phyloP scores from a whole-genome alignment of 2,888 invertebrate species.

The Nineta flava region DNA sequence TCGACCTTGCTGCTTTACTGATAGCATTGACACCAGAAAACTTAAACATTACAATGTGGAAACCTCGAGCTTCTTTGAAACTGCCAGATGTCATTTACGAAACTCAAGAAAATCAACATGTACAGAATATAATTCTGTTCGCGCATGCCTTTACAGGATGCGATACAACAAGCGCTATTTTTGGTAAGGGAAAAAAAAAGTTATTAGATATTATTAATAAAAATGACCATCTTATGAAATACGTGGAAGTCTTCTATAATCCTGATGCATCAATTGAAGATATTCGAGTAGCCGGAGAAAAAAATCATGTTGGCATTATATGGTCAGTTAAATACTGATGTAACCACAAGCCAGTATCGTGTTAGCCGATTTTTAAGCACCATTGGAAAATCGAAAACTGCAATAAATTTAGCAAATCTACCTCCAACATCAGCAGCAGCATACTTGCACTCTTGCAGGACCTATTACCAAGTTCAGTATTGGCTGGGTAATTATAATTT shows the following conservation, averaged over 20 bases:
- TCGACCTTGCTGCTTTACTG: background rate
- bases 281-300: conserved; percentile 8
- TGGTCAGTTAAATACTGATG: background rate
- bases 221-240: background rate
- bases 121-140: background rate
- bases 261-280: conserved; percentile 1
- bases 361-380: conserved; percentile 3
- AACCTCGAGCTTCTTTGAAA: background rate
- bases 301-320: conserved; percentile 8
- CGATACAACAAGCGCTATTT: background rate
- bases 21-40: background rate
- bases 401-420: conserved; percentile 7
- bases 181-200: background rate
- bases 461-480: conserved; percentile 6
- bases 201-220: background rate
- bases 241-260: background rate
- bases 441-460: conserved; percentile 5
- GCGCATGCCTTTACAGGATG: background rate
- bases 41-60: background rate
- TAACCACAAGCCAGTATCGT: conserved; percentile 5
- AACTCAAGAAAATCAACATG: background rate
- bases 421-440: conserved; percentile 10
- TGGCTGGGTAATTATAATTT: conserved; percentile 8
- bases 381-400: conserved; percentile 6
- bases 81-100: background rate